Evolutionary conservation across 2,888 invertebrate species (phyloP), one percentile per base, ranked within the genome.

Genomic region (Clivina fossor): DNA sequence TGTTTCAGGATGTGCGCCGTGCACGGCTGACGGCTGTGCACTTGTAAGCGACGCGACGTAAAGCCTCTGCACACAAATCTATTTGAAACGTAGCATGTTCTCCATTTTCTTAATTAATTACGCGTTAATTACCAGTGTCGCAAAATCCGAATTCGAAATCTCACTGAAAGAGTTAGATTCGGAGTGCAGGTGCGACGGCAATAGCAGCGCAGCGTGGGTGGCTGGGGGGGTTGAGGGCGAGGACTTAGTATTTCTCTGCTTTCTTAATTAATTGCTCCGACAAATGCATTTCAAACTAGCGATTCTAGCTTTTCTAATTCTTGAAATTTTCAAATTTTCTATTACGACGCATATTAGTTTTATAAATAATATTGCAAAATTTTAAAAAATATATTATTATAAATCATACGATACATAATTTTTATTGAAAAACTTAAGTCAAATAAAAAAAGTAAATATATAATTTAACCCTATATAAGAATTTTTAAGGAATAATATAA

Each of bases 31-130:
- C 7, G 22, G 18, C 40, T 43, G 24, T n/a, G 35, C n/a, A n/a
- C n/a, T n/a, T n/a, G n/a, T n/a, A n/a, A n/a, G n/a, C n/a, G n/a
- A n/a, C n/a, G n/a, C n/a, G n/a, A n/a, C n/a, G n/a, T n/a, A n/a
- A n/a, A n/a, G 40, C 22, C 15, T 24, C 9, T 28, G 28, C 16
- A n/a, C n/a, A n/a, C n/a, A 44, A 30, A 32, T 44, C 32, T 28
- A 20, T 30, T n/a, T n/a, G n/a, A n/a, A n/a, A n/a, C 44, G 19
- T 30, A 9, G 44, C 44, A 30, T 44, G 18, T 28, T n/a, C 16
- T 24, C 38, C 49, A 49, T 49, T 49, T 49, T 49, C 49, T 49
- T 49, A 49, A 49, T 49, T 49, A 49, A 49, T 49, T 49, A 49
- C 49, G 26, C 37, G 28, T 18, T 49, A 49, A 49, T 49, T 49